Base-by-base conservation (phyloP, 2,113 vertebrate species). In the Chlamydotis undulata region DNA sequence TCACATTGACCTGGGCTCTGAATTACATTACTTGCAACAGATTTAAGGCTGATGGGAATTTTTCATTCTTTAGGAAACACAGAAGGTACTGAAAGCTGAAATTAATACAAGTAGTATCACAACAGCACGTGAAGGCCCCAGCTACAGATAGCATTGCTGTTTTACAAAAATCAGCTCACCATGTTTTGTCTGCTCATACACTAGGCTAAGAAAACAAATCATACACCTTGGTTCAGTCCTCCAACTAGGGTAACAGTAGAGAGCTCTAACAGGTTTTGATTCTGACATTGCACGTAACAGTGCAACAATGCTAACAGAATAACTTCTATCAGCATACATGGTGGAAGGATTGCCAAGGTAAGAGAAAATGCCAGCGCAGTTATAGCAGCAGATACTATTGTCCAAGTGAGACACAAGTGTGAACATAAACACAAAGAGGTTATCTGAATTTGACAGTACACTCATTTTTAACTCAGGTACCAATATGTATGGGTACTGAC, bases 291-390 rank as follows among this genome's bases (percentile, higher is more conserved):
- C 65, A 83, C 18, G 1, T n/a, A 87, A 79, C 45, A 89, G 49
- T 7, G 49, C 70, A 76, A 24, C 6, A 41, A 86, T 39, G n/a
- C 55, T 73, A 93, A 35, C 6, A 85, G 6, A 76, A 6, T 22
- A 80, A 57, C 71, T 90, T 81, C 53, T 43, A 79, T 52, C 67
- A 80, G 67, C 37, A 18, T 9, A 55, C 3, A 1, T 71, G 28
- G 41, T 4, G 22, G 6, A 59, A 16, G 39, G 31, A 65, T 7
- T 74, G 79, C 47, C 1, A 0, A 35, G 35, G n/a, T 10, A 81
- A 81, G 12, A 81, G 75, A 49, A 83, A 89, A 92, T 12, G 50
- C 52, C 83, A 86, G 68, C 47, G 63, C 55, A 83, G 61, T 78
- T 11, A 82, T 5, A 71, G 75, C 82, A 80, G 55, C 39, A 83